These are phyloP conservation scores for Dolichallabes microphthalmus DNA, from an alignment of 2,113 vertebrate species.

Conservation along the genomic window DNA sequence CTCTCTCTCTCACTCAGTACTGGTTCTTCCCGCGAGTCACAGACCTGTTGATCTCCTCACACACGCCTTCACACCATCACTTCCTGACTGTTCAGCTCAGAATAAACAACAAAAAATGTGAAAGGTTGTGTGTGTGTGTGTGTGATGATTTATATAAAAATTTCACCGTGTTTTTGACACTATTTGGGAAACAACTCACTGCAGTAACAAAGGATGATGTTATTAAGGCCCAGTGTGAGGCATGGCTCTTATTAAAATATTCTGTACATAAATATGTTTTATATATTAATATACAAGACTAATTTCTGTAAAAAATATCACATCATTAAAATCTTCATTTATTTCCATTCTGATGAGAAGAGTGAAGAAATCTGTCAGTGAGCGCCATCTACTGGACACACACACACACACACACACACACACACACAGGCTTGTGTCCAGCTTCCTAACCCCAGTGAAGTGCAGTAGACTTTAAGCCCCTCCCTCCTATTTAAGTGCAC, in stretches of 20 bases:
- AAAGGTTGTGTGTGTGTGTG: not conserved
- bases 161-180: not conserved
- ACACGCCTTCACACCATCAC: not conserved
- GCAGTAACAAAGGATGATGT: not conserved
- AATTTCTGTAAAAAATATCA: not conserved
- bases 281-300: not conserved
- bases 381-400: conserved; percentile 41
- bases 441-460: not conserved
- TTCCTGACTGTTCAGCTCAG: not conserved
- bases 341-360: not conserved
- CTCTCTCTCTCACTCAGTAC: conserved; percentile 25
- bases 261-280: not conserved
- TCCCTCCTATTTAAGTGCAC: not conserved
- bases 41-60: conserved; percentile 14
- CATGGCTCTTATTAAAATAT: not conserved
- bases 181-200: not conserved
- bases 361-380: conserved; percentile 9
- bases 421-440: not conserved
- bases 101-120: not conserved
- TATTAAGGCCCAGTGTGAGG: not conserved
- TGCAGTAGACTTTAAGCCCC: not conserved
- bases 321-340: not conserved
- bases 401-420: not conserved
- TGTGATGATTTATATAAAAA: not conserved
- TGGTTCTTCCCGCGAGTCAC: not conserved